Evolutionary conservation across 2,888 invertebrate species (phyloP).

Genomic region (Tenthredo livida): DNA sequence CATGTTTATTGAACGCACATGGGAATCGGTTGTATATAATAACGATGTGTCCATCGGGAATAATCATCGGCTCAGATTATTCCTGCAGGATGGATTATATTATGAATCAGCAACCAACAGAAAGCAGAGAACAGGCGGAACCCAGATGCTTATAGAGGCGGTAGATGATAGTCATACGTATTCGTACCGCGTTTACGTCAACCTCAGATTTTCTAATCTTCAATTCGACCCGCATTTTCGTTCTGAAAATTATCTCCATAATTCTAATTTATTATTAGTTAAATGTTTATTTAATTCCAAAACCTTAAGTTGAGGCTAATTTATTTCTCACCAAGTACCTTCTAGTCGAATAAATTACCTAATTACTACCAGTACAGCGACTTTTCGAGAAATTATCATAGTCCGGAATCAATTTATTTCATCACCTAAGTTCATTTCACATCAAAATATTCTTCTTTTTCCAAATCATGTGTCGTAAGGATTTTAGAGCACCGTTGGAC

Average conservation of each 20-base stretch:
- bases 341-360: too few relatives aligned
- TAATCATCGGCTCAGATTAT: background rate
- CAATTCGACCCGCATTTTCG: background rate
- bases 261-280: background rate
- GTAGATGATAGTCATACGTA: background rate
- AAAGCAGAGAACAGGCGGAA: constrained; percentile 3
- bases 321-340: background rate
- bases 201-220: background rate
- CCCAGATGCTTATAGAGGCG: background rate
- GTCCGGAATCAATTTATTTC: too few relatives aligned
- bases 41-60: background rate
- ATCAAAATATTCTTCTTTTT: too few relatives aligned
- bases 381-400: too few relatives aligned
- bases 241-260: background rate
- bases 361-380: too few relatives aligned
- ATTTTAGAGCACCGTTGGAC: too few relatives aligned
- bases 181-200: background rate
- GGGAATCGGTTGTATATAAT: too few relatives aligned
- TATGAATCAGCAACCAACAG: background rate
- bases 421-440: too few relatives aligned
- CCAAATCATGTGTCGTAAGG: too few relatives aligned
- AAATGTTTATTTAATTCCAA: background rate
- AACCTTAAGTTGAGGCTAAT: background rate
- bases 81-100: background rate
- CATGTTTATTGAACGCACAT: too few relatives aligned